Conservation (phyloP, 2,797 vertebrate species). For the Eospalax fontanierii region DNA sequence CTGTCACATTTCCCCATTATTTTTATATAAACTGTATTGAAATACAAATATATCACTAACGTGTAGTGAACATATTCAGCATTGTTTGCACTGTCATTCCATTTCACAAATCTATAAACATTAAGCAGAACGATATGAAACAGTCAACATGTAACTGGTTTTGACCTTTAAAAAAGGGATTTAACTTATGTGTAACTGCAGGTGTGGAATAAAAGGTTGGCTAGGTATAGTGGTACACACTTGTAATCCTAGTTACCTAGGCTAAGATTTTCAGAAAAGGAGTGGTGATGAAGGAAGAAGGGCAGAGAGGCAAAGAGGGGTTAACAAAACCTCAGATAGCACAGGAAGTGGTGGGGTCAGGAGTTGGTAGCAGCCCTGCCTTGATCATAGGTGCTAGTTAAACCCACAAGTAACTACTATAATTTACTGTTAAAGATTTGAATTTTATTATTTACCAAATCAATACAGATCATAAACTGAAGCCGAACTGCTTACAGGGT, state of each 20-base stretch:
- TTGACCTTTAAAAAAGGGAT: neutral
- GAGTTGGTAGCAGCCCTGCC: constrained; percentile 13
- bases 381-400: constrained; percentile 6
- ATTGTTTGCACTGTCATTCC: neutral
- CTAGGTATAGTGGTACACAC: no score
- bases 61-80: neutral
- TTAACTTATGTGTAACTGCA: constrained; percentile 43
- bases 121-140: constrained; percentile 10
- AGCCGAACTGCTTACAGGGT: neutral
- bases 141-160: neutral
- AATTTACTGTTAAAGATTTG: constrained; percentile 1
- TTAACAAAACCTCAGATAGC: neutral
- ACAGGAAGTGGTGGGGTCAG: neutral
- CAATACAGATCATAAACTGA: neutral
- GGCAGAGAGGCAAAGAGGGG: neutral
- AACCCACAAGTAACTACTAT: constrained; percentile 38
- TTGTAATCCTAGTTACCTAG: neutral
- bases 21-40: neutral
- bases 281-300: neutral
- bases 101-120: constrained; percentile 47
- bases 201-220: neutral
- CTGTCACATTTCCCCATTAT: neutral
- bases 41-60: neutral
- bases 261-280: neutral
- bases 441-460: constrained; percentile 58